Conservation (phyloP, 2,888 invertebrate species). For the Ceramica pisi region DNA sequence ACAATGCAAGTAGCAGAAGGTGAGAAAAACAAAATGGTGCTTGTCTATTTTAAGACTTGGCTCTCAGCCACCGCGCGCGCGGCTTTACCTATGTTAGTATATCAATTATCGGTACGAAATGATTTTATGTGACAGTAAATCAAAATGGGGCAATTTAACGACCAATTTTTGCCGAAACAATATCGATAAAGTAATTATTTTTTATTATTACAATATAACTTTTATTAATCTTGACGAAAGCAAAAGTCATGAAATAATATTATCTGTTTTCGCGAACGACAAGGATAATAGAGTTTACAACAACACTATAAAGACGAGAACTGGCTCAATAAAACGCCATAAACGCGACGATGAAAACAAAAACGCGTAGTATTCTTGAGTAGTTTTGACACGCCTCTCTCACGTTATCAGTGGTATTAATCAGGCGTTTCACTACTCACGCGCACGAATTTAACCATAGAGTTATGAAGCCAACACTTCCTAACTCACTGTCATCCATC, state of each 20-base stretch:
- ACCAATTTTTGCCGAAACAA: constrained; percentile 18
- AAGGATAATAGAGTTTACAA: constrained; percentile 36
- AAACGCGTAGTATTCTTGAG: constrained; percentile 31
- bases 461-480: constrained; percentile 48
- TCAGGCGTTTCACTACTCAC: constrained; percentile 51
- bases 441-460: constrained; percentile 37
- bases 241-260: constrained; percentile 11
- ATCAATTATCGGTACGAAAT: constrained; percentile 77
- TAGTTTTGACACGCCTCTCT: constrained; percentile 66
- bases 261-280: constrained; percentile 1
- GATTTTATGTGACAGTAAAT: constrained; percentile 74
- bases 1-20: constrained; percentile 82
- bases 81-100: constrained; percentile 83
- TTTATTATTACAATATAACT: constrained; percentile 4
- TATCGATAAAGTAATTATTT: not conserved
- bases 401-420: constrained; percentile 66
- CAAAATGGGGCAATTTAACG: constrained; percentile 68
- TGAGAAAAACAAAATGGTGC: constrained; percentile 81
- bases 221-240: constrained; percentile 31
- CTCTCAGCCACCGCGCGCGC: constrained; percentile 78
- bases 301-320: constrained; percentile 17
- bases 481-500: constrained; percentile 38
- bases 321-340: constrained; percentile 25
- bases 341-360: constrained; percentile 34
- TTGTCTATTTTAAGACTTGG: constrained; percentile 85